These are phyloP conservation scores for Drosophila testacea DNA, from an alignment of 2,888 invertebrate genomes.

Conservation along the genomic window DNA sequence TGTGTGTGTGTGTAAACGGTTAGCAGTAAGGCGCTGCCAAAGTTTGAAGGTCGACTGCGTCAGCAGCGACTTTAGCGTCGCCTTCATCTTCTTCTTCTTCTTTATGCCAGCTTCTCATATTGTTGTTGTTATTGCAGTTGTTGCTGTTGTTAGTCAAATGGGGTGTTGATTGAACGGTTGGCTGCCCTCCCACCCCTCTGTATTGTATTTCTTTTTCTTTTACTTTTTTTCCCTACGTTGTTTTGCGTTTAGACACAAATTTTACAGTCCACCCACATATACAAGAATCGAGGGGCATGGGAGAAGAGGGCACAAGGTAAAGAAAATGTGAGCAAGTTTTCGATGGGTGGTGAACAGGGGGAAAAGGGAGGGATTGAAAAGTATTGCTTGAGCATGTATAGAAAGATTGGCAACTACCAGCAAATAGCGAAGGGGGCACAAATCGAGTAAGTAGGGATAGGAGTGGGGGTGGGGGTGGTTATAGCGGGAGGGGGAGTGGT, in stretches of 20 bases:
- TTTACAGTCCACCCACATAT: slow-evolving; percentile 66
- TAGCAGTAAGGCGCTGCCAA: slow-evolving; percentile 38
- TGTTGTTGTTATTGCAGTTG: slow-evolving; percentile 35
- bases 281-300: slow-evolving; percentile 23
- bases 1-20: slow-evolving; percentile 27
- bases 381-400: slow-evolving; percentile 68
- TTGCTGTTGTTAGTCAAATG: slow-evolving; percentile 73
- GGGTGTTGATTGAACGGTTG: slow-evolving; percentile 82
- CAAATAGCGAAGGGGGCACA: slow-evolving; percentile 6
- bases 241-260: slow-evolving; percentile 79
- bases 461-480: neutral
- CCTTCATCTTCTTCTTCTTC: slow-evolving; percentile 19
- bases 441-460: neutral
- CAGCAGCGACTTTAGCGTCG: slow-evolving; percentile 37
- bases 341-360: neutral
- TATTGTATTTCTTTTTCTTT: slow-evolving; percentile 10
- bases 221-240: slow-evolving; percentile 37
- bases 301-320: slow-evolving; percentile 34
- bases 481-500: neutral
- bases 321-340: slow-evolving; percentile 15
- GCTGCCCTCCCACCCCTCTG: slow-evolving; percentile 34
- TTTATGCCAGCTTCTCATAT: slow-evolving; percentile 18
- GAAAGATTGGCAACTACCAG: slow-evolving; percentile 69
- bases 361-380: slow-evolving; percentile 33
- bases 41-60: slow-evolving; percentile 61